Conservation (phyloP, 2,113 vertebrate species). For the Bufo gargarizans region DNA sequence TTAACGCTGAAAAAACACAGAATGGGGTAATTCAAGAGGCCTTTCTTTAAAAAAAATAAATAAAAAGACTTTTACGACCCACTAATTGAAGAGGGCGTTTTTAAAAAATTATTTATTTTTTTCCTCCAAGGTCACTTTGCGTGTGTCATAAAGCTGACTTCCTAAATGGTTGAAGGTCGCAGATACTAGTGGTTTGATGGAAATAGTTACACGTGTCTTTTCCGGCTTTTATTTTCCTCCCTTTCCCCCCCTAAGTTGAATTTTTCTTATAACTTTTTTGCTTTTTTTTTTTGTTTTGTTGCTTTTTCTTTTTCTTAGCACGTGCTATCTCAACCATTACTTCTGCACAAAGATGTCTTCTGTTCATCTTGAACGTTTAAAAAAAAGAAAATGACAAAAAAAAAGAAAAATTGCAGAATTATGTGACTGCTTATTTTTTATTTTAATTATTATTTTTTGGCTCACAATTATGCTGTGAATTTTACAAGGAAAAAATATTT, state of each 20-base stretch:
- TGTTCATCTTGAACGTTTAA: constrained; percentile 95
- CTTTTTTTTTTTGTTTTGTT: constrained; percentile 63
- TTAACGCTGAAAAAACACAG: constrained; percentile 95
- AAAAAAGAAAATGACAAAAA: not conserved
- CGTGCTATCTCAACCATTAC: constrained; percentile 95
- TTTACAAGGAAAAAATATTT: constrained; percentile 85
- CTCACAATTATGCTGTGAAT: constrained; percentile 99
- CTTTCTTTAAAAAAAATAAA: constrained; percentile 94
- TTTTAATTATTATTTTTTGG: constrained; percentile 66
- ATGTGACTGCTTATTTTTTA: constrained; percentile 94
- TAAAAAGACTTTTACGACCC: constrained; percentile 88
- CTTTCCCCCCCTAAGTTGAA: constrained; percentile 61
- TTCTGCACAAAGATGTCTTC: constrained; percentile 95
- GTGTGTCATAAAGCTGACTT: constrained; percentile 97
- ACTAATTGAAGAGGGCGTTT: constrained; percentile 96
- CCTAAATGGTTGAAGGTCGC: constrained; percentile 85
- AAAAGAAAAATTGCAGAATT: constrained; percentile 95
- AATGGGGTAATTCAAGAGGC: constrained; percentile 98
- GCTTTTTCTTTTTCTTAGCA: constrained; percentile 83
- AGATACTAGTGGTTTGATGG: constrained; percentile 93
- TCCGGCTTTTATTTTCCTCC: constrained; percentile 78
- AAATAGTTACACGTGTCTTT: constrained; percentile 95
- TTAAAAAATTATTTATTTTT: not conserved
- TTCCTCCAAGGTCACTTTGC: constrained; percentile 86
- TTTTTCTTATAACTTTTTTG: constrained; percentile 53